A percentile compares a stretch with the other conserved stretches of the same genome.
phyloP scores from a whole-genome alignment of 2,113 vertebrate genomes.

The Pachycephala philippinensis region DNA sequence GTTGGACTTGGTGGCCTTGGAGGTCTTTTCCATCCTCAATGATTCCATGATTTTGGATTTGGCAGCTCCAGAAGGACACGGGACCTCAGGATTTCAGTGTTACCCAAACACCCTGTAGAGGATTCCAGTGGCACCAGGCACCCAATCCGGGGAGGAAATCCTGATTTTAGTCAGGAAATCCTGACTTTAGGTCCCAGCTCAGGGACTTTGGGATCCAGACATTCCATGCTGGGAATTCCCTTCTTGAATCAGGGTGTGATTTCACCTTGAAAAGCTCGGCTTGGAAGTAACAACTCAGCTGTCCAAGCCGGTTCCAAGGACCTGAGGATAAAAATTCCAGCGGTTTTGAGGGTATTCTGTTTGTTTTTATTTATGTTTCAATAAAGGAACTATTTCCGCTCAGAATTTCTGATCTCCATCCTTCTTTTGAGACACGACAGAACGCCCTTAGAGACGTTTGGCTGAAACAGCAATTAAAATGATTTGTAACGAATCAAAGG shows the following conservation, averaged over 20 bases:
- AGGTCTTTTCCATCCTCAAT: too few species aligned
- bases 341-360: not conserved
- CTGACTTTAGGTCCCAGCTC: not conserved
- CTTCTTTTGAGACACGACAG: not conserved
- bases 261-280: not conserved
- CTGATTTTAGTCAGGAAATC: not conserved
- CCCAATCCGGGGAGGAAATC: not conserved
- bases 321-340: not conserved
- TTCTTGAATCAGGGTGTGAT: too few species aligned
- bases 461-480: not conserved
- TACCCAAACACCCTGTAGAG: rapidly evolving
- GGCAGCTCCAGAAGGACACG: not conserved
- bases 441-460: rapidly evolving
- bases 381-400: not conserved
- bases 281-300: too few species aligned
- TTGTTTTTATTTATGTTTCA: too few species aligned
- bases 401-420: not conserved
- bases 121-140: not conserved
- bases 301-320: not conserved
- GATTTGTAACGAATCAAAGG: not conserved
- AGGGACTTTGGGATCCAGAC: rapidly evolving
- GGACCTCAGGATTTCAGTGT: not conserved
- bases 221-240: not conserved
- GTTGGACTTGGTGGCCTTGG: not conserved
- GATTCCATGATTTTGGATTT: not conserved